Evolutionary conservation across 2,113 vertebrate species (phyloP), one percentile per base, ranked within the genome.

Genomic region (Tylochromis polylepis): DNA sequence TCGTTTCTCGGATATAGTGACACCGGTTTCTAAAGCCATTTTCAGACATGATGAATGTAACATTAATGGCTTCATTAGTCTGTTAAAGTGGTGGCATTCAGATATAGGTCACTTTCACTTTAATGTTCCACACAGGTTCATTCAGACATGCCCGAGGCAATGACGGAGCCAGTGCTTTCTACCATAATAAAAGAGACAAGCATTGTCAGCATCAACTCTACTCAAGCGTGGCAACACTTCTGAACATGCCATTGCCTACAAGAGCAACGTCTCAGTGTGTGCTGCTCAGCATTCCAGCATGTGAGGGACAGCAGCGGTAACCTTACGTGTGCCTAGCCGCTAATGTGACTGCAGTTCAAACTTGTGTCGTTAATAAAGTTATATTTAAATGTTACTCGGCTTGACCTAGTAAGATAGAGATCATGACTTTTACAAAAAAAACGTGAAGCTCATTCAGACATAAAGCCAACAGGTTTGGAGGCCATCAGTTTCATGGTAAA

Each of bases 121-220:
- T 51, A 51, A 77, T 51, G 43, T 77, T 8, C 70, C 43, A 77
- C 46, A 14, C 16, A 77, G 43, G 43, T 77, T 77, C 43, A 31
- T 0, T 77, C 1, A 77, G 27, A 51, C 46, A 51, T 49, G 41
- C 67, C 38, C 43, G 31, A 77, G 43, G 70, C 70, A 77, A 31
- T 51, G 70, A 31, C 0, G 10, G 4, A 77, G 0, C 27, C 16
- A 31, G 9, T 77, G 16, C 11, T 77, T 77, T 77, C 16, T 51
- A n/a, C 70, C 16, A 31, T 51, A 31, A 75, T 22, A 31, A 75
- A 11, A 27, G 70, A 77, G 70, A 77, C 70, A 14, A 31, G 70
- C 24, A 14, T 29, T 75, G 43, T 75, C 70, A 75, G 70, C 24
- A 49, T 65, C 20, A n/a, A 16, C 22, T 49, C 41, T 75, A 29